phyloP scores from a whole-genome alignment of 92 coral and sea anemone genomes.

The Porites rus region DNA sequence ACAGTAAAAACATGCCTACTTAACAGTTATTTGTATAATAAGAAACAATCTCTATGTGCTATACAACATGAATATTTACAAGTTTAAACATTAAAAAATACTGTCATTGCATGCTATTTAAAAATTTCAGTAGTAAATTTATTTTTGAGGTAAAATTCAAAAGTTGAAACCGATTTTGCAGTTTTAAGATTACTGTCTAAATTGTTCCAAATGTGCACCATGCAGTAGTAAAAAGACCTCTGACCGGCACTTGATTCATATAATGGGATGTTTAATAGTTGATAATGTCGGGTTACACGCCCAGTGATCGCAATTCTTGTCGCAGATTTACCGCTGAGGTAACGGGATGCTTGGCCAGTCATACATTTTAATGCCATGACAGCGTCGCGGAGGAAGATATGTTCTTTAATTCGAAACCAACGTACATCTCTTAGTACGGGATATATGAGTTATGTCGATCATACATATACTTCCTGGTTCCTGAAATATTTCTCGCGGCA shows the following conservation, averaged over 20 bases:
- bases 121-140: not conserved
- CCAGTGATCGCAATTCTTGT: conserved; percentile 1
- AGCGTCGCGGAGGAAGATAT: not conserved
- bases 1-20: too few species aligned
- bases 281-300: not conserved
- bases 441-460: not conserved
- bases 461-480: not conserved
- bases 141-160: not conserved
- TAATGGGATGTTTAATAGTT: not conserved
- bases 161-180: not conserved
- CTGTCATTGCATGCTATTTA: not conserved
- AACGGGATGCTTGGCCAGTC: not conserved
- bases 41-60: too few species aligned
- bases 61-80: too few species aligned
- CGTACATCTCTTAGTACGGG: not conserved
- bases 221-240: not conserved
- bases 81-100: not conserved
- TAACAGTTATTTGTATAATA: too few species aligned
- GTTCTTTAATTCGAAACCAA: not conserved
- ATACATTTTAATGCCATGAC: not conserved
- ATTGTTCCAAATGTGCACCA: not conserved
- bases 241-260: not conserved
- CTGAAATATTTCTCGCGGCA: too few species aligned
- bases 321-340: not conserved
- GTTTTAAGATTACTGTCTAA: not conserved